phyloP scores from a whole-genome alignment of 1,140 invertebrate species.

The Teleogryllus occipitalis region DNA sequence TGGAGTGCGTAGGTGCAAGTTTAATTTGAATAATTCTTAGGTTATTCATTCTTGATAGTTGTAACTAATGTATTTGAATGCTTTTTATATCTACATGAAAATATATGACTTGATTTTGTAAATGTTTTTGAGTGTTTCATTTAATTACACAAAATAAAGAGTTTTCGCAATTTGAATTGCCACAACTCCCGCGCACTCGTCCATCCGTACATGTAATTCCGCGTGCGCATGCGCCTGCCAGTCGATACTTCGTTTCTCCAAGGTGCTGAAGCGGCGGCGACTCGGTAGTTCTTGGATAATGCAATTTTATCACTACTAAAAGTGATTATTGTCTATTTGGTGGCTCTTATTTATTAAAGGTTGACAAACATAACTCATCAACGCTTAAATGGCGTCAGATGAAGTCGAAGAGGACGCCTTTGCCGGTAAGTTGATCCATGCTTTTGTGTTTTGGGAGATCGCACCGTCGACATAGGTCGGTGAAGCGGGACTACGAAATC shows the following conservation, averaged over 20 bases:
- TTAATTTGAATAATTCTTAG: constrained; percentile 15
- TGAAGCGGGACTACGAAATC: constrained; percentile 14
- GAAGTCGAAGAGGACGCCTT: constrained; percentile 68
- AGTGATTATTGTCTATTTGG: constrained; percentile 7
- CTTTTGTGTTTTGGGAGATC: constrained; percentile 22
- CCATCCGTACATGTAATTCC: not conserved
- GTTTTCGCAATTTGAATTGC: not conserved
- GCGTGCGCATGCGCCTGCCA: constrained; percentile 18
- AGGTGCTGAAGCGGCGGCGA: constrained; percentile 6
- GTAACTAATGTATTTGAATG: not conserved
- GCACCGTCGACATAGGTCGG: constrained; percentile 9
- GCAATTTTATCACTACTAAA: constrained; percentile 10
- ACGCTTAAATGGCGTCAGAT: constrained; percentile 55
- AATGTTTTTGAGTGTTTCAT: not conserved
- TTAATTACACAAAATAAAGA: not conserved
- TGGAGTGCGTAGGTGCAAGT: constrained; percentile 9
- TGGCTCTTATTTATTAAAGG: constrained; percentile 10
- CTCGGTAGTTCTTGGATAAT: constrained; percentile 10
- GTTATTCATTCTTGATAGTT: not conserved
- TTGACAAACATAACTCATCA: not conserved
- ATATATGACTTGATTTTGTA: not conserved
- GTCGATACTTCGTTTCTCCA: constrained; percentile 18
- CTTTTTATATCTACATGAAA: not conserved
- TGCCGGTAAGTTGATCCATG: constrained; percentile 53
- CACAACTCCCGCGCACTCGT: not conserved